Conservation (phyloP, 2,113 vertebrate species). For the Bambusicola thoracicus region DNA sequence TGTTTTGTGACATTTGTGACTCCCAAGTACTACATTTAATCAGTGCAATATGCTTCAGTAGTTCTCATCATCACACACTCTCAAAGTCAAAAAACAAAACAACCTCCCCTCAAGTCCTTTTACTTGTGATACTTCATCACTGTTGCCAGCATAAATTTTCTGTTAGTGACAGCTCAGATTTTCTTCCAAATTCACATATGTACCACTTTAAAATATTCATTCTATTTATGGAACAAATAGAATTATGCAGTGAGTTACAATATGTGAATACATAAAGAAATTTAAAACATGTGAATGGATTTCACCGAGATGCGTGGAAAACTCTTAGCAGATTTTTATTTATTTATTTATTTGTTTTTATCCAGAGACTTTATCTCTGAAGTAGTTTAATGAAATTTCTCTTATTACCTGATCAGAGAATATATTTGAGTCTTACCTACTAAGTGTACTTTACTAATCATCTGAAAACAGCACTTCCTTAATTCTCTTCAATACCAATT, state of each 20-base stretch:
- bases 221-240: constrained; percentile 36
- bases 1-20: constrained; percentile 67
- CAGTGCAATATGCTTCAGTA: constrained; percentile 61
- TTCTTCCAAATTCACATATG: constrained; percentile 64
- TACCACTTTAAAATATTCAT: constrained; percentile 51
- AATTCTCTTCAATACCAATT: neutral
- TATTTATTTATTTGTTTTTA: neutral
- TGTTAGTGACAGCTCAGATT: constrained; percentile 45
- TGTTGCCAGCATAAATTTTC: constrained; percentile 67
- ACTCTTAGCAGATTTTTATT: neutral
- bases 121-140: constrained; percentile 46
- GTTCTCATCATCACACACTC: constrained; percentile 39
- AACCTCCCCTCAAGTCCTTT: constrained; percentile 29
- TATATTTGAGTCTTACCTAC: neutral
- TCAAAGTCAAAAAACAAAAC: constrained; percentile 71
- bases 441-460: neutral
- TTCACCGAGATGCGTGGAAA: neutral
- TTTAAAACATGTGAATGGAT: constrained; percentile 45
- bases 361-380: neutral
- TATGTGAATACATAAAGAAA: constrained; percentile 1
- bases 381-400: neutral
- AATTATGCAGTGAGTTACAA: constrained; percentile 32
- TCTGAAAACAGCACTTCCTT: neutral
- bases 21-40: constrained; percentile 61
- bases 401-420: neutral